These are phyloP conservation scores for Cryptocephalus moraei DNA, from an alignment of 2,888 invertebrate genomes.

Conservation along the genomic window DNA sequence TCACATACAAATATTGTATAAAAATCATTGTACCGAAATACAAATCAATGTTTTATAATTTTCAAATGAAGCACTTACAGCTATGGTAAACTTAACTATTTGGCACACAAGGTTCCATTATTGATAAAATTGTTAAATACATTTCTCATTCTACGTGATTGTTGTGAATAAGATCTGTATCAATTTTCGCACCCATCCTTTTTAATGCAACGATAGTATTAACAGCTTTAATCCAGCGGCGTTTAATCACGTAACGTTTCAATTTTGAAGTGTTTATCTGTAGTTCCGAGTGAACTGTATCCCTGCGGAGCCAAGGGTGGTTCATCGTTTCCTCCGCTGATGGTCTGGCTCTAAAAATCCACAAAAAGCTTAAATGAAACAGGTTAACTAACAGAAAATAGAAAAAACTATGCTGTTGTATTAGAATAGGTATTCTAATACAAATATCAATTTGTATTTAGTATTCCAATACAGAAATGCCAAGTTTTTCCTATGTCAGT, in stretches of 20 bases:
- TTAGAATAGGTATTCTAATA: no score
- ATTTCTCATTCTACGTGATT: background rate
- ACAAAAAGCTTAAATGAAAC: no score
- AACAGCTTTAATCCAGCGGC: conserved; percentile 84
- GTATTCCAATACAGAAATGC: no score
- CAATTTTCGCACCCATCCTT: conserved; percentile 76
- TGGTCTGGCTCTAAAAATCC: conserved; percentile 55
- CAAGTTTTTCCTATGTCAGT: no score
- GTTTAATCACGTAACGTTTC: conserved; percentile 80
- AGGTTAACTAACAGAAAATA: no score
- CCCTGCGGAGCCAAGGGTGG: conserved; percentile 69
- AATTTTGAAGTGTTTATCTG: conserved; percentile 69
- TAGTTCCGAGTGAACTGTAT: conserved; percentile 53
- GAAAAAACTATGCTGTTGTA: no score
- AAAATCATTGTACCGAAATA: conserved; percentile 1
- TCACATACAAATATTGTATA: conserved; percentile 19
- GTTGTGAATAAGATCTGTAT: conserved; percentile 35
- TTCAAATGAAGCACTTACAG: no score
- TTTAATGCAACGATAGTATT: conserved; percentile 77
- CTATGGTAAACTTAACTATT: no score
- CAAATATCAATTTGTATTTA: no score
- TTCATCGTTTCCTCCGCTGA: conserved; percentile 59
- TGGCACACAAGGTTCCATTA: no score
- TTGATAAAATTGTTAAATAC: no score
- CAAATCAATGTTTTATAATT: no score